phyloP scores from a whole-genome alignment of 2,888 invertebrate species.

The Abrostola tripartita region DNA sequence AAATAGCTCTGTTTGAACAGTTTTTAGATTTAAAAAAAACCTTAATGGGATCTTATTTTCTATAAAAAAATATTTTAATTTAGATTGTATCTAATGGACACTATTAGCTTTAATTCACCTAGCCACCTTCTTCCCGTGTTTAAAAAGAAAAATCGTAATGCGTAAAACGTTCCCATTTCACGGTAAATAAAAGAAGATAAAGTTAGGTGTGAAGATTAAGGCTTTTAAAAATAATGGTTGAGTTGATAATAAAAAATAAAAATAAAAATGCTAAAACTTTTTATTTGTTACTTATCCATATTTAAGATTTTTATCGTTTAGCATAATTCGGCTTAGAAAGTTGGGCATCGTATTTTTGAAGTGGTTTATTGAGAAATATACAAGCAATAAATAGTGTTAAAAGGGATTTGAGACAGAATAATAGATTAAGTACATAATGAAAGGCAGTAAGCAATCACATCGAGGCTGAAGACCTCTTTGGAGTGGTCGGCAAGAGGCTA shows the following conservation, averaged over 20 bases:
- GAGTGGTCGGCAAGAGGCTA: conserved; percentile 65
- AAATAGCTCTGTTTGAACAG: background rate
- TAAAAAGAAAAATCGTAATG: conserved; percentile 52
- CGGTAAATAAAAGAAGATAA: conserved; percentile 58
- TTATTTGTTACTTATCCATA: conserved; percentile 25
- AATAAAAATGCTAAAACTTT: conserved; percentile 36
- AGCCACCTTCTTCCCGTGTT: conserved; percentile 34
- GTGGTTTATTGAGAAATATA: background rate
- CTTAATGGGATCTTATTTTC: background rate
- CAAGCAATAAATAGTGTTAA: background rate
- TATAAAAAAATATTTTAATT: conserved; percentile 22
- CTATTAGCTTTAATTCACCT: conserved; percentile 38
- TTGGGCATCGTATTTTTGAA: conserved; percentile 14
- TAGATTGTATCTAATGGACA: conserved; percentile 35
- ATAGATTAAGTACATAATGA: conserved; percentile 57
- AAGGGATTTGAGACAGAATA: conserved; percentile 38
- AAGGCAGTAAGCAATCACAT: conserved; percentile 62
- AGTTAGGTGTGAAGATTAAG: conserved; percentile 55
- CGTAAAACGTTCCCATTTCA: conserved; percentile 56
- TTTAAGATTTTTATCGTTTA: conserved; percentile 32
- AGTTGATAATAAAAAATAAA: conserved; percentile 38
- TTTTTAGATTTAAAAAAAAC: background rate
- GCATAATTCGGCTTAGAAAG: conserved; percentile 23
- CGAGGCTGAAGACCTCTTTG: conserved; percentile 58
- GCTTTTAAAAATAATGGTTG: conserved; percentile 56